phyloP scores from a whole-genome alignment of 1,140 invertebrate genomes.

The Ridgeia piscesae region DNA sequence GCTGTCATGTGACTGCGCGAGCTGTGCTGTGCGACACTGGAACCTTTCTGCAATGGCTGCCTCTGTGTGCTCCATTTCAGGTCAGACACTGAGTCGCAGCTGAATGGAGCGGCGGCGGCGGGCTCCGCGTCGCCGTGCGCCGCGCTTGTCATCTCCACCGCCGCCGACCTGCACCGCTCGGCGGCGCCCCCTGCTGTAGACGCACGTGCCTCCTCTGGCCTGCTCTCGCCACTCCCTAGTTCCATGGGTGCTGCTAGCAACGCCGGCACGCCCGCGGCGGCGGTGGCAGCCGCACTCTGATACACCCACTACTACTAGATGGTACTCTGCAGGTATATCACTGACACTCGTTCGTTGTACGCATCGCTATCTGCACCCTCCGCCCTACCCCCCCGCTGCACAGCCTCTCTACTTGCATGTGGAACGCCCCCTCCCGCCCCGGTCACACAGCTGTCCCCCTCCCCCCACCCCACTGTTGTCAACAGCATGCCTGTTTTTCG shows the following conservation, averaged over 20 bases:
- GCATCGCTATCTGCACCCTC: constrained; percentile 12
- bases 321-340: neutral
- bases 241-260: neutral
- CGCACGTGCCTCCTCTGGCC: neutral
- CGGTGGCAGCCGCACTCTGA: neutral
- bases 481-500: neutral
- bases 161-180: neutral
- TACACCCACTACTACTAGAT: neutral
- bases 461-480: neutral
- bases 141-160: neutral
- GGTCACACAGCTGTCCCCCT: neutral
- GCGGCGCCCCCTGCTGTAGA: neutral
- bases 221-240: neutral
- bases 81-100: neutral
- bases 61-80: constrained; percentile 1
- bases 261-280: neutral
- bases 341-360: neutral
- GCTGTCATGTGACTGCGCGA: neutral
- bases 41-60: neutral
- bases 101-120: neutral
- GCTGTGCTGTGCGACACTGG: neutral
- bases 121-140: constrained; percentile 7
- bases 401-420: neutral
- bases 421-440: neutral
- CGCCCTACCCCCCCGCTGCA: neutral